Evolutionary conservation across 2,888 invertebrate species (phyloP).

Genomic region (Drosophila anceps): DNA sequence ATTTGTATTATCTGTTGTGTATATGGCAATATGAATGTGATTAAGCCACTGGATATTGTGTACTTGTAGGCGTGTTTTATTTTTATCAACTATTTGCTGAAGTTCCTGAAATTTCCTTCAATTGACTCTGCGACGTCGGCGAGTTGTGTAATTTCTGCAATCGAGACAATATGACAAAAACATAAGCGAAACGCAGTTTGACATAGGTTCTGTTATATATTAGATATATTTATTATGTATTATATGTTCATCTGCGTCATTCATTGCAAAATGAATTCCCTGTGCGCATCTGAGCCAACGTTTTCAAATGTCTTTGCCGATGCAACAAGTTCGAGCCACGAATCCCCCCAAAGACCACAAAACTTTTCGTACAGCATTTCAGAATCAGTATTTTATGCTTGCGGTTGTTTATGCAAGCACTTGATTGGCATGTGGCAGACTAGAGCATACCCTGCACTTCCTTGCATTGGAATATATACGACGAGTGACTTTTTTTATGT

Average conservation of each 20-base stretch:
- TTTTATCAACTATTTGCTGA: conserved; percentile 20
- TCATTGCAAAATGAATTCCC: conserved; percentile 21
- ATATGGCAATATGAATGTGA: conserved; percentile 48
- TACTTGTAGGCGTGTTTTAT: conserved; percentile 32
- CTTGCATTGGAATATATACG: too few relatives aligned
- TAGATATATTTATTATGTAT: conserved; percentile 10
- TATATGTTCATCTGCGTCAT: conserved; percentile 42
- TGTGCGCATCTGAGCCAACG: conserved; percentile 13
- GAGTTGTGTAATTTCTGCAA: conserved; percentile 73
- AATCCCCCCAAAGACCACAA: conserved; percentile 2
- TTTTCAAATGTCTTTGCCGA: conserved; percentile 29
- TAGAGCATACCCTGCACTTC: neutral
- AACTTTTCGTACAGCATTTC: conserved; percentile 4
- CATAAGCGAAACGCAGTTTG: conserved; percentile 13
- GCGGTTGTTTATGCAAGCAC: conserved; percentile 10
- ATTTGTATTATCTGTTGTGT: conserved; percentile 19
- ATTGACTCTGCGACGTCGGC: conserved; percentile 52
- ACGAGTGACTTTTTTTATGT: too few relatives aligned
- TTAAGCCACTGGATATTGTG: conserved; percentile 32
- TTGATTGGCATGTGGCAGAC: neutral
- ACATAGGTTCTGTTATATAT: neutral
- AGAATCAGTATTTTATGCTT: conserved; percentile 4
- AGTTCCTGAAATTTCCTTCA: conserved; percentile 30
- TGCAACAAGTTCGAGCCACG: conserved; percentile 56
- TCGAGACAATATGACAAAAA: conserved; percentile 37